Evolutionary conservation across 2,797 vertebrate species (phyloP).

Genomic region (Xyrichtys novacula): DNA sequence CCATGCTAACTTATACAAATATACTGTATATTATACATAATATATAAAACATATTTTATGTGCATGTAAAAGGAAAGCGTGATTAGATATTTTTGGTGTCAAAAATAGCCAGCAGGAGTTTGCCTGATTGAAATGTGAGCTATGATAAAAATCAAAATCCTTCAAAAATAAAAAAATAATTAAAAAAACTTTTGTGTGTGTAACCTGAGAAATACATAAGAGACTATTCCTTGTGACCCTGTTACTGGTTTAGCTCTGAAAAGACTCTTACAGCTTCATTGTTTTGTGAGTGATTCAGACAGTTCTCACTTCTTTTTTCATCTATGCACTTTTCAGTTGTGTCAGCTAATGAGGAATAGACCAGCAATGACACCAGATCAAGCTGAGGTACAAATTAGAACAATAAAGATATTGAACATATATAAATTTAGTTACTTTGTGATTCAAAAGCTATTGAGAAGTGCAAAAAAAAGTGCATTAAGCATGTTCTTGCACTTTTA

Average conservation of each 20-base stretch:
- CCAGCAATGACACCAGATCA: constrained; percentile 7
- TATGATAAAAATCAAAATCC: constrained; percentile 17
- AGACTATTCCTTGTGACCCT: not conserved
- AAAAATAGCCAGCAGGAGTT: constrained; percentile 11
- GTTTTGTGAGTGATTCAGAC: constrained; percentile 17
- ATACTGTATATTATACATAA: constrained; percentile 25
- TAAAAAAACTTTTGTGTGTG: no score
- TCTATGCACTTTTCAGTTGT: constrained; percentile 21
- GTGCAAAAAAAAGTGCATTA: no score
- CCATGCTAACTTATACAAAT: constrained; percentile 38
- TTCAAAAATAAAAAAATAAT: no score
- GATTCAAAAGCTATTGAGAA: no score
- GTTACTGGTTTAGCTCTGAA: constrained; percentile 26
- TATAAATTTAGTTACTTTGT: no score
- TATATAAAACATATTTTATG: constrained; percentile 37
- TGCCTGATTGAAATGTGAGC: constrained; percentile 31
- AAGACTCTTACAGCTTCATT: constrained; percentile 10
- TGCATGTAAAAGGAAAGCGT: constrained; percentile 56
- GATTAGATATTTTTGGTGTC: constrained; percentile 34
- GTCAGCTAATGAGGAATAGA: constrained; percentile 15
- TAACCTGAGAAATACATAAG: not conserved
- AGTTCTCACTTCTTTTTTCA: constrained; percentile 22
- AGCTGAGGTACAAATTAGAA: constrained; percentile 29
- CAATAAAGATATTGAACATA: constrained; percentile 56
- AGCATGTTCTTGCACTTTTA: no score